Evolutionary conservation across 2,797 vertebrate species (phyloP), one percentile per base, ranked within the genome.

Genomic region (Gallinago stenura): DNA sequence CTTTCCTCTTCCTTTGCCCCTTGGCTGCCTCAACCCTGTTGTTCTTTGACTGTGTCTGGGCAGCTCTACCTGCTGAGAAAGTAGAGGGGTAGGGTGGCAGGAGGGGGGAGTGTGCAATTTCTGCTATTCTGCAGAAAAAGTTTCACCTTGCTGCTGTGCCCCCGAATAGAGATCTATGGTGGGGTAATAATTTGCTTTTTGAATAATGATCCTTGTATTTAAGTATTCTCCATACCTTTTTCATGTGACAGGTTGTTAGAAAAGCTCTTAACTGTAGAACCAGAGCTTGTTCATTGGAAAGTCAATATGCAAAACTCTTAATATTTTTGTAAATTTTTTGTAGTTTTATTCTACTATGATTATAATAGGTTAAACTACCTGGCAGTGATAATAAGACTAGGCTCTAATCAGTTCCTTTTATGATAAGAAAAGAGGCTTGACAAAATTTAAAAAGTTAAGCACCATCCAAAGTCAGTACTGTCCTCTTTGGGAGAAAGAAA

Each of bases 271-370:
- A 28, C 5, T 54, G 60, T 3, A 60, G 39, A 80, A 53, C 37
- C 53, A 7, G 15, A 21, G 17, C 60, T n/a, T 62, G 22, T 51
- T 13, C 30, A 10, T 28, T 61, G 20, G 15, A 31, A 83, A 33
- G 14, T 48, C 64, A 9, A 45, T 5, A 43, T 1, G 5, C 25
- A 33, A 7, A 68, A 24, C 19, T 24, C 51, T 19, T 19, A 10
- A 1, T 33, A 33, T 57, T 9, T 56, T 4, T 15, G 15, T 26
- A 50, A 43, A 17, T 43, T 2, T 45, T n/a, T 64, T 68, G 8
- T n/a, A 39, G 21, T n/a, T 81, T 41, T 11, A 50, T 68, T 7
- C 37, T 81, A 0, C 21, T 51, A 1, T 46, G 24, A 2, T 48
- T 68, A 4, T 50, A 25, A 22, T 25, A 5, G 5, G 9, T 77